Conservation (phyloP, 2,113 vertebrate genomes). For the Neolamprologus tretocephalus region DNA sequence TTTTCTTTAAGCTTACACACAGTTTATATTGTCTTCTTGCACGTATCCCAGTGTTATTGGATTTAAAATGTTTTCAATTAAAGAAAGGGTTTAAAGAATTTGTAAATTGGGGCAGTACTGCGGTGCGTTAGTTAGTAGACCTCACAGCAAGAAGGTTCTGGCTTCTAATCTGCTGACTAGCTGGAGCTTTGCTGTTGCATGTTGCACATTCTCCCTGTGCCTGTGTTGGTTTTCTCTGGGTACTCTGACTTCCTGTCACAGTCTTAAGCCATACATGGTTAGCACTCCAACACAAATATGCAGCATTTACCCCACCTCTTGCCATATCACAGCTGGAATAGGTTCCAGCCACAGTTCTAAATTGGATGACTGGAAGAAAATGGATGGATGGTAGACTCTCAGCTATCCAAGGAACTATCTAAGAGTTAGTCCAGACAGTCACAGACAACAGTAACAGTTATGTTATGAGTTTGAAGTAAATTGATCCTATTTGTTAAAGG, state of each 20-base stretch:
- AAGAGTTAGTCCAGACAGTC: not conserved
- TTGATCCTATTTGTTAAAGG: not conserved
- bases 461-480: not conserved
- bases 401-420: not conserved
- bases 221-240: not conserved
- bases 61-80: not conserved
- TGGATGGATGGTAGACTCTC: not conserved
- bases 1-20: not conserved
- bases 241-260: not conserved
- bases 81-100: not conserved
- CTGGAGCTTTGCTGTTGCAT: not conserved
- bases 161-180: not conserved
- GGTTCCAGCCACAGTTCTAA: not conserved
- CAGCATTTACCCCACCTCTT: not conserved
- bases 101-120: not conserved
- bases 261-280: not conserved
- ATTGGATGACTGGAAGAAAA: not conserved
- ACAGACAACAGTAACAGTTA: not conserved
- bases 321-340: not conserved
- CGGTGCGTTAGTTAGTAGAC: rapidly evolving
- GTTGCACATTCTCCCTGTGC: not conserved
- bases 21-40: rapidly evolving
- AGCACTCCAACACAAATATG: not conserved
- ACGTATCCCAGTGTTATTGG: not conserved
- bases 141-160: not conserved